Percentiles rank a stretch among this genome's conserved stretches.
Evolutionary conservation across 2,113 vertebrate species (phyloP).

Genomic region (Xiphias gladius): DNA sequence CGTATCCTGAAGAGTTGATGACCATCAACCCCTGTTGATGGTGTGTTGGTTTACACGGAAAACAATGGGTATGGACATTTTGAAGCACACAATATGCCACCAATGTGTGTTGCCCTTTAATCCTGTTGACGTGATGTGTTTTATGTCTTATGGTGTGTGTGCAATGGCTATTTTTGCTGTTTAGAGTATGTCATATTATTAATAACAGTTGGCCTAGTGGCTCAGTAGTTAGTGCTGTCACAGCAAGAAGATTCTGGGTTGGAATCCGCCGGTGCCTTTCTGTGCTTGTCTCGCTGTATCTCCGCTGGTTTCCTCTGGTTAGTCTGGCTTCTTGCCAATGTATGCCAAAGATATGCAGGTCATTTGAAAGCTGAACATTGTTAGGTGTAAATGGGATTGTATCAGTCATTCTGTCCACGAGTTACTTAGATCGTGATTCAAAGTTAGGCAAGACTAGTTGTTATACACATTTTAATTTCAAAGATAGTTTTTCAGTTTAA

Average conservation of each 20-base stretch:
- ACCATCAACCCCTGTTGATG: not conserved
- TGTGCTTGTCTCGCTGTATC: not conserved
- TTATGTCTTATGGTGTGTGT: not conserved
- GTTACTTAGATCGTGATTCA: not conserved
- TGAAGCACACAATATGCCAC: not conserved
- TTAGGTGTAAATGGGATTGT: not conserved
- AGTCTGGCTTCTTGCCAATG: not conserved
- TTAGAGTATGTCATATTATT: not conserved
- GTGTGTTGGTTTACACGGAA: not conserved
- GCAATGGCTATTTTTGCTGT: not conserved
- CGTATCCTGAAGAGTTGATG: not conserved
- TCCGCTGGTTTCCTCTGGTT: not conserved
- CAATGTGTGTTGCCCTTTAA: not conserved
- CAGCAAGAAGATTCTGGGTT: too few species aligned
- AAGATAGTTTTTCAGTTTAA: not conserved
- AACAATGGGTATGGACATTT: not conserved
- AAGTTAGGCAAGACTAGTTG: not conserved
- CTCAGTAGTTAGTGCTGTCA: too few species aligned
- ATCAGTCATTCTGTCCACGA: too few species aligned
- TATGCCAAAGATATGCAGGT: not conserved
- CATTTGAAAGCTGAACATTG: not conserved
- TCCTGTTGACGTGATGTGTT: not conserved
- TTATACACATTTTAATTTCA: not conserved
- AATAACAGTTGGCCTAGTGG: not conserved
- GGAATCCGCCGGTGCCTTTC: not conserved